Conservation (phyloP, 1,140 invertebrate genomes). For the Heliconius hermathena region DNA sequence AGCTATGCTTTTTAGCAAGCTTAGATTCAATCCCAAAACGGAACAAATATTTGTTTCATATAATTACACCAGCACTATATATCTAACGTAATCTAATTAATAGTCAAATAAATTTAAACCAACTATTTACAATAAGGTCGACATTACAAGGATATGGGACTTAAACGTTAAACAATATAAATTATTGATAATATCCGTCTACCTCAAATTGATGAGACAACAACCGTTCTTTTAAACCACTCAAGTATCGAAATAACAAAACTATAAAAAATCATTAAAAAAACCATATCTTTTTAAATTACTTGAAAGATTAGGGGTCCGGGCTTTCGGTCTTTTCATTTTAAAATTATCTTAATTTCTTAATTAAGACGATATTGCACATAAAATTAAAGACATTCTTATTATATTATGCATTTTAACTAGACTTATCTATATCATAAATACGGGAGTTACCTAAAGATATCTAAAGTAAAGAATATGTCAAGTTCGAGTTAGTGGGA, state of each 20-base stretch:
- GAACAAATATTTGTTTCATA: too few species aligned
- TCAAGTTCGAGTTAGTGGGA: background rate
- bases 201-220: background rate
- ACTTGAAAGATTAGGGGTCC: background rate
- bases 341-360: conserved; percentile 8
- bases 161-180: background rate
- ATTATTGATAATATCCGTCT: background rate
- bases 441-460: background rate
- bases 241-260: background rate
- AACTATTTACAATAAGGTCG: background rate
- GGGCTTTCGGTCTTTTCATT: background rate
- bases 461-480: background rate
- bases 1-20: too few species aligned
- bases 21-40: too few species aligned
- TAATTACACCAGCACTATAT: too few species aligned
- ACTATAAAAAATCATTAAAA: conserved; percentile 8
- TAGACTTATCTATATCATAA: conserved; percentile 7
- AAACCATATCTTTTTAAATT: conserved; percentile 2
- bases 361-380: conserved; percentile 3
- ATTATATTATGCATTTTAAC: conserved; percentile 1
- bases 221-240: background rate
- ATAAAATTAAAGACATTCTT: conserved; percentile 4
- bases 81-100: too few species aligned
- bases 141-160: background rate
- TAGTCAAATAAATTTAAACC: too few species aligned